phyloP scores from a whole-genome alignment of 2,797 vertebrate genomes.

The Craterocephalus amniculus region DNA sequence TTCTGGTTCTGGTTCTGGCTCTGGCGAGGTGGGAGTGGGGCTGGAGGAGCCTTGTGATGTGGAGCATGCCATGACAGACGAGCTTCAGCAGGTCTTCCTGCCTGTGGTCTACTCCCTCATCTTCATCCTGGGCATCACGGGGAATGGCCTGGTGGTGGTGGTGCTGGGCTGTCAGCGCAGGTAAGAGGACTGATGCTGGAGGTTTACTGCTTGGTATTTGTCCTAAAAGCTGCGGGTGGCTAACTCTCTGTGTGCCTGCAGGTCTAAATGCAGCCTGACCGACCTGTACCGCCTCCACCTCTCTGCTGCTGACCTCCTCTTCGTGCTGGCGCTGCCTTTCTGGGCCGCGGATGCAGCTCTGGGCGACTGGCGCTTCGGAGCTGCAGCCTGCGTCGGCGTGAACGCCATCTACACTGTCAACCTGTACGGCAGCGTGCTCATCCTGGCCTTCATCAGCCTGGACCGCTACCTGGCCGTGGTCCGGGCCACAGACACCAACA shows the following conservation, averaged over 20 bases:
- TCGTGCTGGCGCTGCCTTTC: conserved; percentile 95
- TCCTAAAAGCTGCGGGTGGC: neutral
- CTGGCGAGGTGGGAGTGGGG: conserved; percentile 82
- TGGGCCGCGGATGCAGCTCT: conserved; percentile 93
- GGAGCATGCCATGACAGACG: conserved; percentile 80
- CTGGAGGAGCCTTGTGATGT: conserved; percentile 85
- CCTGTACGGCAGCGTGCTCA: conserved; percentile 96
- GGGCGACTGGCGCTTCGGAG: conserved; percentile 91
- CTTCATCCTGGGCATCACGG: conserved; percentile 92
- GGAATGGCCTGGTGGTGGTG: conserved; percentile 95
- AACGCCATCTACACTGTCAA: conserved; percentile 98
- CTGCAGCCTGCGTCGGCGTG: conserved; percentile 87
- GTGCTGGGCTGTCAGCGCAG: conserved; percentile 97
- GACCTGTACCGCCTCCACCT: conserved; percentile 96
- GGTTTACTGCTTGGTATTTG: neutral
- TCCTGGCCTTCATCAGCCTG: conserved; percentile 97
- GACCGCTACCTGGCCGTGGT: conserved; percentile 98
- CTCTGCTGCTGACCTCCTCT: conserved; percentile 95
- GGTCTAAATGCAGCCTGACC: conserved; percentile 92
- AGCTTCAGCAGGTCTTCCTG: conserved; percentile 90
- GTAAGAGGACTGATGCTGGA: conserved; percentile 40
- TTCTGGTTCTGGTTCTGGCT: conserved; percentile 81
- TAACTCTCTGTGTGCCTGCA: conserved; percentile 5
- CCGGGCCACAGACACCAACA: conserved; percentile 94
- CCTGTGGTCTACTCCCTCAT: conserved; percentile 94